Evolutionary conservation across 1,140 invertebrate genomes (phyloP).

Genomic region (Gryon sp.): DNA sequence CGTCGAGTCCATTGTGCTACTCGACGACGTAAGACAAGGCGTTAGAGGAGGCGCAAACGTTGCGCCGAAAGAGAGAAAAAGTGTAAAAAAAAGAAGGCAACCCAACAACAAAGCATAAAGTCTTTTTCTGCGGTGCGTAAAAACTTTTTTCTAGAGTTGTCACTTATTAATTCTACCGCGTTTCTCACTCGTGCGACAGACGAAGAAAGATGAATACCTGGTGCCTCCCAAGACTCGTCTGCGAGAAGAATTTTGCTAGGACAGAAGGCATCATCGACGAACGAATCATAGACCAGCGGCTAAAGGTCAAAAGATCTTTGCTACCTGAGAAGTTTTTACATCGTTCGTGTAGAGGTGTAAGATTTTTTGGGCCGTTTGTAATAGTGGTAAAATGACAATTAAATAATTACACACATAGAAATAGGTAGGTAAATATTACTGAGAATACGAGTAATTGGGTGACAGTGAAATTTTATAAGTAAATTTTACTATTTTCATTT

Average conservation of each 20-base stretch:
- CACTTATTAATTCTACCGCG: constrained; percentile 79
- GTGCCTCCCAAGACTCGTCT: constrained; percentile 60
- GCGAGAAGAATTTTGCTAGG: constrained; percentile 67
- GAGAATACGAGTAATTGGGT: too few species aligned
- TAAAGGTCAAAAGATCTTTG: constrained; percentile 74
- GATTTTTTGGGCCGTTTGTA: constrained; percentile 64
- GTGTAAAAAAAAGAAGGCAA: too few species aligned
- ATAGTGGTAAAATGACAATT: too few species aligned
- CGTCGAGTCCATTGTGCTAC: constrained; percentile 55
- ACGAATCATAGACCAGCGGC: constrained; percentile 67
- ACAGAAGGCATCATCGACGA: constrained; percentile 62
- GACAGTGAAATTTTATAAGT: too few species aligned
- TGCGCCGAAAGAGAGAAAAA: too few species aligned
- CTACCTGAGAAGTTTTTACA: constrained; percentile 71
- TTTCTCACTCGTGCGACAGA: constrained; percentile 63
- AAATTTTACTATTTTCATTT: too few species aligned
- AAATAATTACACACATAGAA: too few species aligned
- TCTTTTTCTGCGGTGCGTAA: constrained; percentile 68
- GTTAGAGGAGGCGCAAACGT: constrained; percentile 62
- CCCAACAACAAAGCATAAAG: constrained; percentile 61
- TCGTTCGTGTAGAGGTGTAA: constrained; percentile 54
- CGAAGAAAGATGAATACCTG: constrained; percentile 71
- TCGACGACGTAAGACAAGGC: constrained; percentile 59
- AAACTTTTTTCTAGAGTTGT: constrained; percentile 76
- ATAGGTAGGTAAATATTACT: too few species aligned